Evolutionary conservation across 1,140 invertebrate species (phyloP).

Genomic region (Rhizoglyphus robini): DNA sequence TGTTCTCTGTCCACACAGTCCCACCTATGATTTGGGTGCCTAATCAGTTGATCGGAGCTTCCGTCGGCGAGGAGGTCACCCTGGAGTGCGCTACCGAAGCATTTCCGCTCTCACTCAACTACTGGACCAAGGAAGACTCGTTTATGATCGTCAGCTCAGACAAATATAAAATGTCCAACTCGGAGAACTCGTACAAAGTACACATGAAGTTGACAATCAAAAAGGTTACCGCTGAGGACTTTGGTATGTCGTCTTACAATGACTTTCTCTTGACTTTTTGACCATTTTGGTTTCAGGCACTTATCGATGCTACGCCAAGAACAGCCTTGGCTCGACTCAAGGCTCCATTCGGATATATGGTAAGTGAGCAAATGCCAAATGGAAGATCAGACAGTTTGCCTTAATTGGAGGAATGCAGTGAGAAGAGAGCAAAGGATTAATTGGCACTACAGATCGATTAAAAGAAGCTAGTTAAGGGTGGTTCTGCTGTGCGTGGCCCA

Average conservation of each 20-base stretch:
- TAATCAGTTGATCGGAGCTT: conserved; percentile 36
- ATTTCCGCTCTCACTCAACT: conserved; percentile 26
- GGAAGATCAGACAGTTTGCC: too few relatives aligned
- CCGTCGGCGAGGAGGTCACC: conserved; percentile 34
- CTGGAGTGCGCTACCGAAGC: conserved; percentile 36
- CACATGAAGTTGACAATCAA: conserved; percentile 25
- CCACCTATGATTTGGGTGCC: conserved; percentile 38
- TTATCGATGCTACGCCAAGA: conserved; percentile 82
- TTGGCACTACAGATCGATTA: background rate
- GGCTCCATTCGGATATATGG: conserved; percentile 76
- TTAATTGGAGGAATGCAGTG: too few relatives aligned
- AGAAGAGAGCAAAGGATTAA: conserved; percentile 7
- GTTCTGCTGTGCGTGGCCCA: background rate
- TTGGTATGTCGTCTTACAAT: conserved; percentile 75
- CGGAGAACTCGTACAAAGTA: conserved; percentile 27
- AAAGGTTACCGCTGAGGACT: conserved; percentile 42
- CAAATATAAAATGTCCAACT: conserved; percentile 26
- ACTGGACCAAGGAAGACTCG: conserved; percentile 29
- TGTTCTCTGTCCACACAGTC: conserved; percentile 29
- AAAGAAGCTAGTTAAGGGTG: background rate
- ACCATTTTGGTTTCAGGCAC: conserved; percentile 46
- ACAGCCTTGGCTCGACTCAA: conserved; percentile 78
- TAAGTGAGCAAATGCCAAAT: conserved; percentile 42
- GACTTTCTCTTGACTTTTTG: background rate
- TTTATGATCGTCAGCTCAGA: conserved; percentile 25